Percentiles rank a stretch among this genome's conserved stretches.
Conservation (phyloP, 2,797 vertebrate species). For the Dallia pectoralis region DNA sequence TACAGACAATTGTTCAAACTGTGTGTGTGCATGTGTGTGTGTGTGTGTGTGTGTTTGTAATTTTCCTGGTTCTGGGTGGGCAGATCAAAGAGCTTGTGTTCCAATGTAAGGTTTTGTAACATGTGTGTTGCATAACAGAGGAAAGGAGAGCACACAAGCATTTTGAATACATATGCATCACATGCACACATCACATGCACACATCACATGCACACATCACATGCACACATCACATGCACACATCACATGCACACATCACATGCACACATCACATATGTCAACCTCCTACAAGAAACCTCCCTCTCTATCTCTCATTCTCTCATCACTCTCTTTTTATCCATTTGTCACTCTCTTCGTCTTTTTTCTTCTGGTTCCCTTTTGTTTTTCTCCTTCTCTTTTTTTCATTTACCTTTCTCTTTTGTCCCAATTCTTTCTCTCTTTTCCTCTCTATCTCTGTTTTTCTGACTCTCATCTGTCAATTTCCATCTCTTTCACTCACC, state of each 20-base stretch:
- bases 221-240: conserved; percentile 28
- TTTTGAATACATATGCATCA: too few relatives aligned
- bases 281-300: conserved; percentile 36
- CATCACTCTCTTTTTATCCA: neutral
- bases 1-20: conserved; percentile 41
- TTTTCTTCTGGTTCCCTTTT: neutral
- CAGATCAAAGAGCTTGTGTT: conserved; percentile 61
- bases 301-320: conserved; percentile 27
- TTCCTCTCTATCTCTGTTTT: neutral
- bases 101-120: conserved; percentile 72
- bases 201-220: conserved; percentile 31
- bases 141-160: conserved; percentile 9
- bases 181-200: neutral
- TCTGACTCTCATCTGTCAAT: too few relatives aligned
- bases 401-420: too few relatives aligned
- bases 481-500: too few relatives aligned
- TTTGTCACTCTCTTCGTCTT: too few relatives aligned
- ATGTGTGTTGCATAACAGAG: conserved; percentile 67
- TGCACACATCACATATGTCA: conserved; percentile 52
- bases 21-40: neutral
- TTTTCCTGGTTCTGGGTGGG: conserved; percentile 27
- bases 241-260: conserved; percentile 1
- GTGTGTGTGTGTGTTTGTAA: conserved; percentile 10
- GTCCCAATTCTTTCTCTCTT: neutral
- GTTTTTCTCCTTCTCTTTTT: neutral